Percentiles rank a stretch among this genome's conserved stretches.
Evolutionary conservation across 2,113 vertebrate genomes (phyloP).

Genomic region (Sprattus sprattus): DNA sequence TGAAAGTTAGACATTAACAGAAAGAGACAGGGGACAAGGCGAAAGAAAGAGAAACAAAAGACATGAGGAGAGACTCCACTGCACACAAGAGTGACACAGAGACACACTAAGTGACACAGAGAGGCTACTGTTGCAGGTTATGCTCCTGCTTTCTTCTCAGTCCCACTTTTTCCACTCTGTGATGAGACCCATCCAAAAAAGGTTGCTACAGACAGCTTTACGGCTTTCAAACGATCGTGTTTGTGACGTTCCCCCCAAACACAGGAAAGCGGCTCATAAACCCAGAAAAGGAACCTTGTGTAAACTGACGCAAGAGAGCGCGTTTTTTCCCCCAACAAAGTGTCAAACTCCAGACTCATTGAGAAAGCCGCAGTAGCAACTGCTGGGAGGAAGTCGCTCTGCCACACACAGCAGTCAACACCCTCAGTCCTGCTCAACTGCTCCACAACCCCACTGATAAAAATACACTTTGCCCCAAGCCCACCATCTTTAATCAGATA

Average conservation of each 20-base stretch:
- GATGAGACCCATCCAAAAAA: not conserved
- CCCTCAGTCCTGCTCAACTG: conserved; percentile 5
- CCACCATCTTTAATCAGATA: too few species aligned
- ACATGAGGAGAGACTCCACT: too few species aligned
- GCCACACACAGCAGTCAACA: not conserved
- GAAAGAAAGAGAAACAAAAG: too few species aligned
- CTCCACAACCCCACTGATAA: not conserved
- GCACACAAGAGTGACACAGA: too few species aligned
- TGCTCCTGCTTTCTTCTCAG: not conserved
- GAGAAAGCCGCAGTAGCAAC: not conserved
- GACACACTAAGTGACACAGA: too few species aligned
- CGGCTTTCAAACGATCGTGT: not conserved
- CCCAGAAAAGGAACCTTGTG: not conserved
- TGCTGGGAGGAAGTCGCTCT: not conserved
- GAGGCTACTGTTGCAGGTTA: not conserved
- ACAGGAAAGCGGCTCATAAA: not conserved
- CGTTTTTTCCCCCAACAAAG: not conserved
- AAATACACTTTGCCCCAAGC: too few species aligned
- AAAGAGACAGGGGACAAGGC: not conserved
- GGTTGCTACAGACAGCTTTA: not conserved
- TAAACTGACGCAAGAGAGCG: not conserved
- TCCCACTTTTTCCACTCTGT: not conserved
- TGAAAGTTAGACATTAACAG: not conserved
- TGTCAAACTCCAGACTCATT: not conserved
- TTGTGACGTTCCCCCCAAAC: not conserved